Evolutionary conservation across 1,140 invertebrate species (phyloP).

Genomic region (Glossosoma conforme): DNA sequence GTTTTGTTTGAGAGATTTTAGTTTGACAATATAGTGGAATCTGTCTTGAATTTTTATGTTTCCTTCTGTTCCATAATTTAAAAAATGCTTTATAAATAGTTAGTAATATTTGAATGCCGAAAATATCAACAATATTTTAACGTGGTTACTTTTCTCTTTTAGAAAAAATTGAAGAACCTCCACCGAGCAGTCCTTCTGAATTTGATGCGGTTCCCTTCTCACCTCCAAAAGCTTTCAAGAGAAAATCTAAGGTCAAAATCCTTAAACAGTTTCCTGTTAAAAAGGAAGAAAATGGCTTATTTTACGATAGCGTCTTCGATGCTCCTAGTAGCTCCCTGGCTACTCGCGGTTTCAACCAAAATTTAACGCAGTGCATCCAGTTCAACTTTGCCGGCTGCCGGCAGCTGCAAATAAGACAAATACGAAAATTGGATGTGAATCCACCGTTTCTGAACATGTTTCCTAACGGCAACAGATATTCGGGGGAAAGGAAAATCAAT

Average conservation of each 20-base stretch:
- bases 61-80: too few relatives aligned
- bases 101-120: too few relatives aligned
- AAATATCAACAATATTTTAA: too few relatives aligned
- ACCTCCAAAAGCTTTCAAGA: constrained; percentile 21
- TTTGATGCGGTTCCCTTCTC: constrained; percentile 14
- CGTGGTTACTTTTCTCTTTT: constrained; percentile 9
- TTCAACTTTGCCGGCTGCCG: constrained; percentile 20
- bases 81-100: too few relatives aligned
- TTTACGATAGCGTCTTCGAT: constrained; percentile 19
- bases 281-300: constrained; percentile 14
- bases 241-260: constrained; percentile 18
- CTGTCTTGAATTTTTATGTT: too few relatives aligned
- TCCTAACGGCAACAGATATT: constrained; percentile 26
- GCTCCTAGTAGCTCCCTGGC: not conserved
- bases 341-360: too few relatives aligned
- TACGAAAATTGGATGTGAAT: constrained; percentile 8
- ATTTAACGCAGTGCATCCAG: constrained; percentile 11
- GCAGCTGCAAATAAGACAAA: constrained; percentile 10
- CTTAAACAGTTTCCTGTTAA: constrained; percentile 18
- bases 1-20: too few relatives aligned
- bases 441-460: constrained; percentile 12
- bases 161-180: constrained; percentile 23
- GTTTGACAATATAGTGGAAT: too few relatives aligned
- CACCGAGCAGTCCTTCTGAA: constrained; percentile 3
- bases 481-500: constrained; percentile 21